Evolutionary conservation across 2,113 vertebrate genomes (phyloP), one percentile per base, ranked within the genome.

Genomic region (Sebastes schlegelii): DNA sequence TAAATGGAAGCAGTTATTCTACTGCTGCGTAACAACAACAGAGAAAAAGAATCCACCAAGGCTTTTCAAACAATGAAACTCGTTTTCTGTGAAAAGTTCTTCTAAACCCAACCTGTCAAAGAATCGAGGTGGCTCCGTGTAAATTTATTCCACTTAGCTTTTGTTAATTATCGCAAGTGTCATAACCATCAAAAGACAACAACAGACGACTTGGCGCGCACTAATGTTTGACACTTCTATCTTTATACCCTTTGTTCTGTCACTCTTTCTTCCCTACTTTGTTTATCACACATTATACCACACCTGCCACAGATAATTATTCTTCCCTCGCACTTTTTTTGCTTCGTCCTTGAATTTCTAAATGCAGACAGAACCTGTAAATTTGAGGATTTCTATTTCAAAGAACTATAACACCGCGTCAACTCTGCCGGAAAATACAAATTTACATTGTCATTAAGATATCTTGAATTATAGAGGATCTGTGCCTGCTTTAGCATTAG

Each of bases 161-260:
- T 88, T 84, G 86, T 82, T 91, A 92, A 92, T 94, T 94, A 90
- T 92, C 87, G 87, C 89, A 89, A 85, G 92, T 91, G 92, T 94
- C 93, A 92, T 64, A 92, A 91, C 74, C 91, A 90, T 93, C 92
- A 92, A 80, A 81, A 89, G 87, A 91, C 86, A 92, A 93, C 91
- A 93, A 91, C 86, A 91, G 86, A 87, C 76, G 74, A 90, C 86
- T 84, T 81, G 82, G 82, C 89, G 12, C 80, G 17, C 60, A 62
- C 72, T 78, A 75, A 75, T 82, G 85, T 90, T 92, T 91, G 88
- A 90, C 92, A 89, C 89, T 11, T 92, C 90, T 89, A 84, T 92
- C 88, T 92, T 91, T 88, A 77, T 74, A 79, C 52, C 74, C 84
- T 92, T 93, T 92, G 91, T 93, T 92, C 89, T 48, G 23, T 49